These are phyloP conservation scores for Cephus cinctus DNA, from an alignment of 1,140 invertebrate species.

Conservation along the genomic window DNA sequence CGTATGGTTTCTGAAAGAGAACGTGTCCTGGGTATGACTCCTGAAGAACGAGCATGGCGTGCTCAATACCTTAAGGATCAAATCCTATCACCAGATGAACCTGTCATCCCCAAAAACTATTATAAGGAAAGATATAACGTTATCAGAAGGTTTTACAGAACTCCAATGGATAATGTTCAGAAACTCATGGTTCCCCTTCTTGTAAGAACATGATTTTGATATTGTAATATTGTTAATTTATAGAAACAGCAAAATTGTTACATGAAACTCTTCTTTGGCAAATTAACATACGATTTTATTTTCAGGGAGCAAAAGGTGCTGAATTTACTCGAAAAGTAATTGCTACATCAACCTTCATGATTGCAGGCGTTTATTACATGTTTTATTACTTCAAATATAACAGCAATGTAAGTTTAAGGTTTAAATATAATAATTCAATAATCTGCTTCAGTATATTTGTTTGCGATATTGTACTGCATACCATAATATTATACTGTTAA, in stretches of 20 bases:
- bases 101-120: conserved; percentile 62
- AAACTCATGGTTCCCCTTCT: conserved; percentile 59
- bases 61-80: conserved; percentile 84
- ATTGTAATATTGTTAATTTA: too few species aligned
- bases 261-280: conserved; percentile 13
- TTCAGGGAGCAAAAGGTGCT: conserved; percentile 61
- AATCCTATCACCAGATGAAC: conserved; percentile 70
- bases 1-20: conserved; percentile 73
- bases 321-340: conserved; percentile 60
- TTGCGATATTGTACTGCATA: neutral
- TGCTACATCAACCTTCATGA: conserved; percentile 61
- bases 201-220: conserved; percentile 55
- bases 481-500: too few species aligned
- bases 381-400: conserved; percentile 82
- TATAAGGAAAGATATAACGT: conserved; percentile 72
- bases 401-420: conserved; percentile 63
- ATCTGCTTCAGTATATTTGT: neutral
- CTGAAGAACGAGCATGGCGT: conserved; percentile 79
- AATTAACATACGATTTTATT: conserved; percentile 18
- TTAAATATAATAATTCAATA: neutral
- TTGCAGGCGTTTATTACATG: conserved; percentile 52
- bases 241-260: conserved; percentile 45
- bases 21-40: conserved; percentile 77
- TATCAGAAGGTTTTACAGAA: conserved; percentile 72
- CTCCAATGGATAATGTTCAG: conserved; percentile 67